phyloP scores from a whole-genome alignment of 2,797 vertebrate genomes.

The Rhynchotus rufescens region DNA sequence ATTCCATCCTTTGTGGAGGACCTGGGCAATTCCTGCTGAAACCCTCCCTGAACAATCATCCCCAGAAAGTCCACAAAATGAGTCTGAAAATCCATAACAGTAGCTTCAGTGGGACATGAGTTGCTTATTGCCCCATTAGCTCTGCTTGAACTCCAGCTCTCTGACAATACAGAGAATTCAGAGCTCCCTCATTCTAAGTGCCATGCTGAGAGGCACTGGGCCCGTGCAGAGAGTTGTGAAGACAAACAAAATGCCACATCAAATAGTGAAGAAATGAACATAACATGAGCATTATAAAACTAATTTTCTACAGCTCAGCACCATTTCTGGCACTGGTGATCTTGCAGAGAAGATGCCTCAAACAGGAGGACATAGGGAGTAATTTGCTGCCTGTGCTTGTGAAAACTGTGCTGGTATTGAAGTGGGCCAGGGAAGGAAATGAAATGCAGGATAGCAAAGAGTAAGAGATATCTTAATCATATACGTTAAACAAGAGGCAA shows the following conservation, averaged over 20 bases:
- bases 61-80: neutral
- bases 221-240: neutral
- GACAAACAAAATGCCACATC: neutral
- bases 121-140: neutral
- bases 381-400: neutral
- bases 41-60: rapidly evolving
- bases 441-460: neutral
- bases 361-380: neutral
- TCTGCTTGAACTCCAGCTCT: neutral
- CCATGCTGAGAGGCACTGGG: neutral
- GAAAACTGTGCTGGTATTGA: neutral
- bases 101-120: neutral
- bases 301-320: neutral
- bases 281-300: neutral
- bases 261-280: neutral
- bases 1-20: neutral
- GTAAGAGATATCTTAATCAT: neutral
- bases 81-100: neutral
- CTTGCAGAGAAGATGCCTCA: neutral
- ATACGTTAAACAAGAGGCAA: neutral
- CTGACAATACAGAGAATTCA: neutral
- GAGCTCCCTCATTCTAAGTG: neutral
- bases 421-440: neutral
- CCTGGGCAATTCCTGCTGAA: neutral
- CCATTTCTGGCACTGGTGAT: neutral